Evolutionary conservation across 2,797 vertebrate species (phyloP), one percentile per base, ranked within the genome.

Genomic region (Ptychadena robeensis): DNA sequence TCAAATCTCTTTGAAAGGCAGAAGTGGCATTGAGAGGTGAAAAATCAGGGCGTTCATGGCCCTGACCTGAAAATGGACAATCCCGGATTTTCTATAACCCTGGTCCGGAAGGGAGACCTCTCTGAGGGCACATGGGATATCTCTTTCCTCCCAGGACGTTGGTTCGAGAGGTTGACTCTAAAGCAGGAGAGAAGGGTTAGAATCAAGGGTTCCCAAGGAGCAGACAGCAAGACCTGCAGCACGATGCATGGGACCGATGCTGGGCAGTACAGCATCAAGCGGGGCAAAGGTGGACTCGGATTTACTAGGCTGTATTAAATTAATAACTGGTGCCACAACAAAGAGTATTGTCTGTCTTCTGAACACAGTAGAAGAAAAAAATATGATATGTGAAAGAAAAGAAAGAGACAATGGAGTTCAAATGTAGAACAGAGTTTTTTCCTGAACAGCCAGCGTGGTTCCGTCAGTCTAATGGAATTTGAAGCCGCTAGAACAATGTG

Each of bases 111-210:
- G 83, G 66, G 83, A 80, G 70, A 85, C 83, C 71, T 85, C 83
- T 85, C 66, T 75, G 65, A 85, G 78, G 32, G 83, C 78, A 34
- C 78, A 85, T 31, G 83, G 83, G 72, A 85, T 76, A 66, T 85
- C 83, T 78, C 83, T 85, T 85, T 85, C 83, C 78, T 85, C 83
- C 83, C 83, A 85, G 38, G 83, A 80, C 30, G 78, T 85, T 63
- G 83, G 40, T 57, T 85, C 83, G 44, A 76, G 83, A 69, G 83
- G 83, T 76, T 80, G 83, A 81, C 83, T 80, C 83, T 85, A 85
- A 40, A 85, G 83, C 30, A 69, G 83, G 78, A 85, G 57, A 85
- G 57, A 85, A 85, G 83, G 64, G 68, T 81, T 85, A 85, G 83
- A 85, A 72, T 70, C 18, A 71, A 61, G 72, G 67, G 71, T 75